Conservation (phyloP, 1,140 invertebrate species). For the Pristionchus pacificus region DNA sequence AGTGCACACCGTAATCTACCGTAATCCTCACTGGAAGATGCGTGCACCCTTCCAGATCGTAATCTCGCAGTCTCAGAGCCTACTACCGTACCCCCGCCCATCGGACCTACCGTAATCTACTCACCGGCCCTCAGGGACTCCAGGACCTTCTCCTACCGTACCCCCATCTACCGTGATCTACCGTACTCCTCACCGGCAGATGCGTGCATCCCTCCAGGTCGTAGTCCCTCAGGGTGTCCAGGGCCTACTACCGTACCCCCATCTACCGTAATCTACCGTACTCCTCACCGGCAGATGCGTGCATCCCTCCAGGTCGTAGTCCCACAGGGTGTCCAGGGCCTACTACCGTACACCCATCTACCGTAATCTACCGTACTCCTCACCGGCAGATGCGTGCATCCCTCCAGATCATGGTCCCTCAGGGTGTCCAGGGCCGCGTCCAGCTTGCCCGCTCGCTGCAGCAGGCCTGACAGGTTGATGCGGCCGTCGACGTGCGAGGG, state of each 20-base stretch:
- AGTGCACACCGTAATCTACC: conserved; percentile 10
- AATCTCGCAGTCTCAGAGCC: too few relatives aligned
- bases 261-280: conserved; percentile 18
- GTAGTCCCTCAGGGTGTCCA: conserved; percentile 47
- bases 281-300: conserved; percentile 39
- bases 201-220: conserved; percentile 45
- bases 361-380: conserved; percentile 5
- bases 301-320: conserved; percentile 46
- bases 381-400: conserved; percentile 44
- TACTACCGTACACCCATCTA: conserved; percentile 38
- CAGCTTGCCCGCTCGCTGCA: conserved; percentile 42
- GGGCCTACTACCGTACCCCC: conserved; percentile 41
- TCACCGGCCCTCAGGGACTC: conserved; percentile 47
- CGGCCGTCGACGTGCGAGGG: conserved; percentile 50
- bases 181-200: conserved; percentile 42
- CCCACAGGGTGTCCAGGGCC: conserved; percentile 47
- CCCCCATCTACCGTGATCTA: too few relatives aligned
- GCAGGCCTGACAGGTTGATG: conserved; percentile 51
- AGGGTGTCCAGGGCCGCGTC: conserved; percentile 47
- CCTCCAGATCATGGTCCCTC: conserved; percentile 48
- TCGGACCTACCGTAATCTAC: conserved; percentile 44
- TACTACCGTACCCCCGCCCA: conserved; percentile 38
- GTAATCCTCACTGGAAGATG: conserved; percentile 43
- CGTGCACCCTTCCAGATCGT: conserved; percentile 44
- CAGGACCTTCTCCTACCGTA: conserved; percentile 42